Evolutionary conservation across 2,888 invertebrate genomes (phyloP).

Genomic region (Panorpa germanica): DNA sequence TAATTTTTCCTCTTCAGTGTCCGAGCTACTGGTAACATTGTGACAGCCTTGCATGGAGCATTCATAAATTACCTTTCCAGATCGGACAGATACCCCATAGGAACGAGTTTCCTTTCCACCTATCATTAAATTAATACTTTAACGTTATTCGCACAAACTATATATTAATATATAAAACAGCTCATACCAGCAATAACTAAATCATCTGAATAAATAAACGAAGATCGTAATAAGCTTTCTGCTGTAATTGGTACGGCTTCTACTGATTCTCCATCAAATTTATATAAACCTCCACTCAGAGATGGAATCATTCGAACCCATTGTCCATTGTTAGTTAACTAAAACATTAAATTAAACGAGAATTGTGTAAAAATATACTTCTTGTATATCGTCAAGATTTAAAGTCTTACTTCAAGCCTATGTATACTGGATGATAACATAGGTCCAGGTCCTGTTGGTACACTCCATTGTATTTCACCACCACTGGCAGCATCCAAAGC

Average conservation of each 20-base stretch:
- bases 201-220: constrained; percentile 72
- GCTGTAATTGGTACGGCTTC: constrained; percentile 76
- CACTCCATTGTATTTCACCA: constrained; percentile 56
- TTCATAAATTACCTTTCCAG: constrained; percentile 56
- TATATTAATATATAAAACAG: constrained; percentile 7
- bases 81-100: constrained; percentile 61
- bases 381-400: constrained; percentile 4
- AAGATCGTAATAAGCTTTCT: constrained; percentile 70
- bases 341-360: constrained; percentile 15
- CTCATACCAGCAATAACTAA: constrained; percentile 54
- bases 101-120: constrained; percentile 75
- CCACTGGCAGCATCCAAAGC: constrained; percentile 53
- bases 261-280: constrained; percentile 74
- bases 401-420: constrained; percentile 48
- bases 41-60: constrained; percentile 57
- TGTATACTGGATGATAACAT: constrained; percentile 80
- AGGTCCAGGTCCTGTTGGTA: constrained; percentile 55
- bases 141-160: background rate
- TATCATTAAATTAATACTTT: constrained; percentile 15
- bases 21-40: constrained; percentile 35
- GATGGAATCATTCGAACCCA: constrained; percentile 85
- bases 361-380: constrained; percentile 8
- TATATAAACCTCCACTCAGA: constrained; percentile 76
- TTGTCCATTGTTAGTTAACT: constrained; percentile 69
- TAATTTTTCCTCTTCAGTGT: constrained; percentile 20